Evolutionary conservation across 1,140 invertebrate genomes (phyloP).

Genomic region (Rhyacophila brunnea): DNA sequence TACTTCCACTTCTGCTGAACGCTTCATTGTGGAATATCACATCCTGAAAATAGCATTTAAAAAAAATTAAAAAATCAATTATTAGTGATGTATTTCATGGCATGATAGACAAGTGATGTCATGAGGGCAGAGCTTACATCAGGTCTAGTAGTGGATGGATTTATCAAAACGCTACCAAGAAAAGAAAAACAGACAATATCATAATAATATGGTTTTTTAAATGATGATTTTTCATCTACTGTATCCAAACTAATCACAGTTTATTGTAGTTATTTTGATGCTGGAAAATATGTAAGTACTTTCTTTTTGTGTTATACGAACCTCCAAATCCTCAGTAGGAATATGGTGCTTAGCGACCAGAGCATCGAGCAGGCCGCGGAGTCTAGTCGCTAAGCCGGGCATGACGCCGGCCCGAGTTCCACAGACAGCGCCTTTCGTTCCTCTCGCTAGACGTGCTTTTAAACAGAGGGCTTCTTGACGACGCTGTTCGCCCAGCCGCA

Average conservation of each 20-base stretch:
- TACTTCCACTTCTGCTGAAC: constrained; percentile 55
- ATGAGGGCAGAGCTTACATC: not conserved
- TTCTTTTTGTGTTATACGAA: no score
- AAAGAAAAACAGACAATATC: no score
- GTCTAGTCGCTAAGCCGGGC: constrained; percentile 64
- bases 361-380: constrained; percentile 70
- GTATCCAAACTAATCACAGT: no score
- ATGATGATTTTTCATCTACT: no score
- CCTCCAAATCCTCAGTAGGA: constrained; percentile 73
- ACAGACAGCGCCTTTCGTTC: constrained; percentile 57
- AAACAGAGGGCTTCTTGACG: constrained; percentile 62
- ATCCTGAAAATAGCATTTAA: constrained; percentile 43
- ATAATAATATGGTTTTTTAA: no score
- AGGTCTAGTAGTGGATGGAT: not conserved
- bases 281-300: no score
- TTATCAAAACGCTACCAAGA: no score
- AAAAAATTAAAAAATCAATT: no score
- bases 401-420: constrained; percentile 71
- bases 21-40: constrained; percentile 59
- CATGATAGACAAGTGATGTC: no score
- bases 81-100: no score
- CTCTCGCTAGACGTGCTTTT: constrained; percentile 64
- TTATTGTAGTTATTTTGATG: no score
- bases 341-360: constrained; percentile 71
- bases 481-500: constrained; percentile 75